Evolutionary conservation across 2,113 vertebrate species (phyloP).

Genomic region (Microtus oregoni): DNA sequence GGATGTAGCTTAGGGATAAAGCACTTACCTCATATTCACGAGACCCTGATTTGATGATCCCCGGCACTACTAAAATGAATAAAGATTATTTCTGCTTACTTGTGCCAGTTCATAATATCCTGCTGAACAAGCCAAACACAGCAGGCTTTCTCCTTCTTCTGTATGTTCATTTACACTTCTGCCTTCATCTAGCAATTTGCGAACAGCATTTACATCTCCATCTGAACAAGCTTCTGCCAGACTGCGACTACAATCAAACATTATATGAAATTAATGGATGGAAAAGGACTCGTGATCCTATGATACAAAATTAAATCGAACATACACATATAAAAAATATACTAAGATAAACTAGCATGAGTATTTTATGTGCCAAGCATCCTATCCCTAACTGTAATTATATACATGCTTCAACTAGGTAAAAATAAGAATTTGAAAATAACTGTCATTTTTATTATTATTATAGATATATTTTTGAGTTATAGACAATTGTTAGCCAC

Average conservation of each 20-base stretch:
- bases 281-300: slow-evolving; percentile 23
- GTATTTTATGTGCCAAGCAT: slow-evolving; percentile 35
- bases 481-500: background rate
- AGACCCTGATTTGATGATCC: background rate
- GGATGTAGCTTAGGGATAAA: background rate
- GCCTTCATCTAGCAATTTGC: slow-evolving; percentile 98
- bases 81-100: slow-evolving; percentile 87
- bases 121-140: slow-evolving; percentile 98
- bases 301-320: slow-evolving; percentile 44
- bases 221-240: slow-evolving; percentile 99
- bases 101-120: slow-evolving; percentile 99
- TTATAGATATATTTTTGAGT: background rate
- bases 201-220: slow-evolving; percentile 98
- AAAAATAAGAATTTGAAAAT: slow-evolving; percentile 54
- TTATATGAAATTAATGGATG: slow-evolving; percentile 61
- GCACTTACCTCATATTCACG: background rate
- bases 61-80: background rate
- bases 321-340: slow-evolving; percentile 19
- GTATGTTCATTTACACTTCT: slow-evolving; percentile 99
- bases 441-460: background rate
- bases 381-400: slow-evolving; percentile 49
- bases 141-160: slow-evolving; percentile 98
- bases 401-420: slow-evolving; percentile 18
- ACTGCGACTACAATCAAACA: slow-evolving; percentile 94
- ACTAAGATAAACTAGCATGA: background rate